Evolutionary conservation across 2,888 invertebrate genomes (phyloP), one percentile per base, ranked within the genome.

Genomic region (Ischnura elegans): DNA sequence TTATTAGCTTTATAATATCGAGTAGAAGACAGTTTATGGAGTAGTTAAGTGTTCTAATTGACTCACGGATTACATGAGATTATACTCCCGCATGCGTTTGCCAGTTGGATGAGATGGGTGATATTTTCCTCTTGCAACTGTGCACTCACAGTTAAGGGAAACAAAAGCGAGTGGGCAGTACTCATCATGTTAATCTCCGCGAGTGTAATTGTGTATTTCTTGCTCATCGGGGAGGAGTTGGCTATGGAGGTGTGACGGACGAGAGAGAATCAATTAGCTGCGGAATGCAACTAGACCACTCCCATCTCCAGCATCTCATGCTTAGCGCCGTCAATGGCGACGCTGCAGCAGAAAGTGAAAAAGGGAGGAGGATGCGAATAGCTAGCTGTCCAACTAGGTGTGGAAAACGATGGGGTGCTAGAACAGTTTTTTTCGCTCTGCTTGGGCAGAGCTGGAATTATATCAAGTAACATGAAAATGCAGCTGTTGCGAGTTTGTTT

Each of bases 141-240:
- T 29, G 36, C 36, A 76, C n/a, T n/a, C 29, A 25, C 6, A 76
- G 36, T 76, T 36, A 36, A 36, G 29, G 8, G 76, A 76, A 16
- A 76, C 76, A 76, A 76, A 10, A 76, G 36, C 29, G 76, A 16
- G 76, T 76, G 76, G 66, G 76, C 76, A 16, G 29, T 0, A 36
- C 13, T 76, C n/a, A 5, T 61, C 29, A 29, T 29, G 76, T 76
- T 36, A 76, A 25, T 76, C 29, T 76, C 36, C 76, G n/a, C 13
- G 76, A 36, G 29, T 76, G 76, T 76, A n/a, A 76, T 76, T 76
- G 76, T 76, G 76, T 29, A 29, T 76, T 76, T 76, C 76, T 76
- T 36, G 8, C 36, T 6, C 76, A 16, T 76, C 16, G 25, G 36
- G 36, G 10, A 76, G 29, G 76, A 25, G 51, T 13, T 10, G 51